Conservation (phyloP, 2,797 vertebrate genomes). For the Argentina silus region DNA sequence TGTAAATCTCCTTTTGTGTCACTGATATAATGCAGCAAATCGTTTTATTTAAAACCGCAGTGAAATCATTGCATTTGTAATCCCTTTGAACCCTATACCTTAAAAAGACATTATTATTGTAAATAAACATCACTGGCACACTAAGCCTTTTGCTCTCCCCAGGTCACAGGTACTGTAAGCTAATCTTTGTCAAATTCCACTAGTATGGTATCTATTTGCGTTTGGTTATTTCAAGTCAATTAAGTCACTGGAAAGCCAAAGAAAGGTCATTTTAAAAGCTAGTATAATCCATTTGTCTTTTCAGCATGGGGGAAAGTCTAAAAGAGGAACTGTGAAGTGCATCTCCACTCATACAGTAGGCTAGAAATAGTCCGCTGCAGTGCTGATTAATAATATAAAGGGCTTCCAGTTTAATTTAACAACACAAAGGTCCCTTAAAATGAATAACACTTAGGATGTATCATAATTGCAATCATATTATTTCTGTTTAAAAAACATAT, state of each 20-base stretch:
- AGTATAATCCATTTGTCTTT: background rate
- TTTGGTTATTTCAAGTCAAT: slow-evolving; percentile 14
- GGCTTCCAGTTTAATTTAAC: background rate
- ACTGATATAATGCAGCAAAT: slow-evolving; percentile 15
- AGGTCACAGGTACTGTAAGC: background rate
- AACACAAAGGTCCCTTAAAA: slow-evolving; percentile 1
- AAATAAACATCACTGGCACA: background rate
- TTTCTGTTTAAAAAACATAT: background rate
- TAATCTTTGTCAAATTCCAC: background rate
- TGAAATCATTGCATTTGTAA: slow-evolving; percentile 15
- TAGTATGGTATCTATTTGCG: background rate
- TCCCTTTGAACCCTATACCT: background rate
- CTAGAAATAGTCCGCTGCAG: background rate
- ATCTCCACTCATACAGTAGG: background rate
- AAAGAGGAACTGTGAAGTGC: background rate
- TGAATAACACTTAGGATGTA: too few species aligned
- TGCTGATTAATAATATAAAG: background rate
- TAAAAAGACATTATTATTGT: background rate
- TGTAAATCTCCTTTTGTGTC: background rate
- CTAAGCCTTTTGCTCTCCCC: background rate
- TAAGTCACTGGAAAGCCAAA: background rate
- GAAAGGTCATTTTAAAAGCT: background rate
- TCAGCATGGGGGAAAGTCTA: background rate
- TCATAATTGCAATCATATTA: background rate
- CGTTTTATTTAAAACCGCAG: background rate